Percentiles rank a stretch among this genome's conserved stretches.
Evolutionary conservation across 1,140 invertebrate genomes (phyloP).

Genomic region (Dendrolimus punctatus): DNA sequence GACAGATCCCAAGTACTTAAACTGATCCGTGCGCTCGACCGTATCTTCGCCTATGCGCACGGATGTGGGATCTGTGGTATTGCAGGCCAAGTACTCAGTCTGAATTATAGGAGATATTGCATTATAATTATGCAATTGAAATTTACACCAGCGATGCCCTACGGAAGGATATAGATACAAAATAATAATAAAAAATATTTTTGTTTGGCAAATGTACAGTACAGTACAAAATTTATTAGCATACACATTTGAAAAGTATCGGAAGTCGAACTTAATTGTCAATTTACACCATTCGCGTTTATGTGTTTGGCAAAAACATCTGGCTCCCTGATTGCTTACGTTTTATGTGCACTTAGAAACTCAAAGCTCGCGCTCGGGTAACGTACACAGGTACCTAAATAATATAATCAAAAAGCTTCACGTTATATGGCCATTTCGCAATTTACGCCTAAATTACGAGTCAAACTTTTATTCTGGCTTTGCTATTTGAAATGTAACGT

Average conservation of each 20-base stretch:
- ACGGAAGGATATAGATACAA: too few species aligned
- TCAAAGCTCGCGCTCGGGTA: too few species aligned
- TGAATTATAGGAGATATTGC: too few species aligned
- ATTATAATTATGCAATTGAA: too few species aligned
- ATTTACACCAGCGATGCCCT: too few species aligned
- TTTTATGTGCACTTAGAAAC: constrained; percentile 51
- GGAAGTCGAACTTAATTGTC: constrained; percentile 48
- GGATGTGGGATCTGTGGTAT: too few species aligned
- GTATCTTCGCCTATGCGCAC: too few species aligned
- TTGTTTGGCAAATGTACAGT: background rate
- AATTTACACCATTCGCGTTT: constrained; percentile 45
- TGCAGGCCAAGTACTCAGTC: too few species aligned
- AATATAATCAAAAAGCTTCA: constrained; percentile 26
- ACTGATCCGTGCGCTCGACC: too few species aligned
- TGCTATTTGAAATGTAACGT: too few species aligned
- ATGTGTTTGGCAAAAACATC: constrained; percentile 49
- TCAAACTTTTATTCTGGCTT: background rate
- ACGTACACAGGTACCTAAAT: constrained; percentile 19
- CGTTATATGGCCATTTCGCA: constrained; percentile 24
- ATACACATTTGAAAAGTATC: constrained; percentile 44
- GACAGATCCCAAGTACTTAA: too few species aligned
- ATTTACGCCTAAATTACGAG: constrained; percentile 21
- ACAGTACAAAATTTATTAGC: constrained; percentile 37
- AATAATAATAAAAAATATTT: background rate
- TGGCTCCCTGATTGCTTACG: constrained; percentile 47